phyloP scores from a whole-genome alignment of 2,113 vertebrate species.

The Aldabrachelys gigantea region DNA sequence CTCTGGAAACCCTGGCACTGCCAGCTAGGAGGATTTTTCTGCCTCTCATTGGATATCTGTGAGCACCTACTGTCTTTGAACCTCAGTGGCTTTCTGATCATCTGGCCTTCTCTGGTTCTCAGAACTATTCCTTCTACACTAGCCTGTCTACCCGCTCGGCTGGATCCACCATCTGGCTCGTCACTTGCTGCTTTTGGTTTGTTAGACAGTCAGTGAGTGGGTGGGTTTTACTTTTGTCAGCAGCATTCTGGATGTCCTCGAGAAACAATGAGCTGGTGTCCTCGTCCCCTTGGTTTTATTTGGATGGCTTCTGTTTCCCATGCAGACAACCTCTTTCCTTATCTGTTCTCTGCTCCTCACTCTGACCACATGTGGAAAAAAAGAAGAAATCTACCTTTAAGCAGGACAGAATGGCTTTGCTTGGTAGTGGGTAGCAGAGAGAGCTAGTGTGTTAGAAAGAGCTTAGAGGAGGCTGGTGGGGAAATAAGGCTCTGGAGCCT shows the following conservation, averaged over 20 bases:
- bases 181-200: not conserved
- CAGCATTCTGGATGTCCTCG: not conserved
- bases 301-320: not conserved
- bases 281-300: not conserved
- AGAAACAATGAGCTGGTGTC: not conserved
- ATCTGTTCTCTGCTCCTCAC: not conserved
- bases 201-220: not conserved
- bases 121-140: not conserved
- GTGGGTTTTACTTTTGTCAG: not conserved
- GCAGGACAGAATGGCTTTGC: not conserved
- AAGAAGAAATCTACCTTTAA: not conserved
- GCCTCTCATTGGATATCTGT: rapidly evolving
- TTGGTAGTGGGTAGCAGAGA: not conserved
- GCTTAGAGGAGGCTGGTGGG: not conserved
- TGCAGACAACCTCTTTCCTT: not conserved
- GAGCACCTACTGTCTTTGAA: not conserved
- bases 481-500: not conserved
- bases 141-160: not conserved
- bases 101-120: not conserved
- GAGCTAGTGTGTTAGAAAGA: not conserved
- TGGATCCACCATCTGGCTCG: not conserved
- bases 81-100: not conserved
- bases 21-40: not conserved
- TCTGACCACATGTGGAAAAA: rapidly evolving
- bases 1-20: not conserved